Evolutionary conservation across 2,888 invertebrate genomes (phyloP), one percentile per base, ranked within the genome.

Genomic region (Cactoblastis cactorum): DNA sequence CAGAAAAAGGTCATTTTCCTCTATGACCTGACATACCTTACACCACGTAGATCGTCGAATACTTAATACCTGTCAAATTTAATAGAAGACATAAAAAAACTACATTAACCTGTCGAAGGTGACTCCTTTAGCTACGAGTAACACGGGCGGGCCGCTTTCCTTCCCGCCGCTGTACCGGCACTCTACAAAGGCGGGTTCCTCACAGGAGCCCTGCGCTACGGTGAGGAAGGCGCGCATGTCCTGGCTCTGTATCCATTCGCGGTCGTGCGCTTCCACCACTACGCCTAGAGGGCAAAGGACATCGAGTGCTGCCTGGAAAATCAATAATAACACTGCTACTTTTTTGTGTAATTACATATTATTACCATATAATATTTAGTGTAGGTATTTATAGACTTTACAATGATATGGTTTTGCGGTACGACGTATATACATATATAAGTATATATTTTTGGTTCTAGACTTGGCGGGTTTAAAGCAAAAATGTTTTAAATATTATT

Each of bases 121-220:
- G 62, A 92, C 85, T 0, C 93, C 93, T 64, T 93, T 92, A 38
- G 94, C 95, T 3, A 92, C 92, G 52, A 95, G 70, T 22, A 93
- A 90, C 49, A 94, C 81, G 2, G 93, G 92, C 58, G 92, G 91
- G 32, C 76, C 71, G 38, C 77, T 71, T 63, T 0, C 72, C 80
- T 11, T 11, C 3, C 81, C 90, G 1, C 90, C 91, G 0, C 72
- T 79, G 75, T 94, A 94, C 9, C 70, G 68, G 56, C 93, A 87
- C 76, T 95, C 93, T 22, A 95, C 76, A 60, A 95, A 90, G 45
- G 92, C 71, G 1, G 94, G 94, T 39, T 92, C 90, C 66, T 92
- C 92, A 63, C 90, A 92, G 3, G 94, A 93, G 43, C 95, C 95
- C 45, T 91, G 80, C 3, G 94, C 90, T 12, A 94, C 94, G n/a